Evolutionary conservation across 2,888 invertebrate genomes (phyloP).

Genomic region (Chrysolina haemoptera): DNA sequence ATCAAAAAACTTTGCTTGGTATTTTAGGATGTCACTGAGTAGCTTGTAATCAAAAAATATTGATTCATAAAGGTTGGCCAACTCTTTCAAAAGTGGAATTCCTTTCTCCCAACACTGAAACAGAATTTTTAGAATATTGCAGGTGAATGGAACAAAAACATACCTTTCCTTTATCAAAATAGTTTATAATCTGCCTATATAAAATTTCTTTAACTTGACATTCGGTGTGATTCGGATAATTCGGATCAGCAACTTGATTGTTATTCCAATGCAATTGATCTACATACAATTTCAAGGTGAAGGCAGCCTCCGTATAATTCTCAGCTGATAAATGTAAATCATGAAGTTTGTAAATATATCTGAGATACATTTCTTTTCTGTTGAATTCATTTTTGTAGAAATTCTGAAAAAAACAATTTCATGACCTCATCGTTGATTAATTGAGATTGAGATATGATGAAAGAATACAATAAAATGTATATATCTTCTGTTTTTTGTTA

Average conservation of each 20-base stretch:
- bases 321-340: slow-evolving; percentile 92
- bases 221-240: slow-evolving; percentile 84
- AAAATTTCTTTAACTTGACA: slow-evolving; percentile 92
- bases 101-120: slow-evolving; percentile 95
- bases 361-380: slow-evolving; percentile 94
- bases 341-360: slow-evolving; percentile 95
- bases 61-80: slow-evolving; percentile 89
- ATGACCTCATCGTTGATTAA: background rate
- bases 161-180: slow-evolving; percentile 95
- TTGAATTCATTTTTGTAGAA: slow-evolving; percentile 98
- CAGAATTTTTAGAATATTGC: slow-evolving; percentile 10
- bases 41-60: slow-evolving; percentile 91
- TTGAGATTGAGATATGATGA: too few relatives aligned
- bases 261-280: slow-evolving; percentile 90
- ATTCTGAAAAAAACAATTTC: slow-evolving; percentile 75
- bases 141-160: slow-evolving; percentile 16
- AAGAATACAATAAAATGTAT: too few relatives aligned
- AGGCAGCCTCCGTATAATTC: slow-evolving; percentile 95
- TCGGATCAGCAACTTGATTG: slow-evolving; percentile 78
- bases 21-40: slow-evolving; percentile 86
- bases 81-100: slow-evolving; percentile 90
- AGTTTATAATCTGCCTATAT: slow-evolving; percentile 90
- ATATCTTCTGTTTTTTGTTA: too few relatives aligned
- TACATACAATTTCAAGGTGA: slow-evolving; percentile 94
- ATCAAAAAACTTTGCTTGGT: slow-evolving; percentile 92